Evolutionary conservation across 2,113 vertebrate species (phyloP), one percentile per base, ranked within the genome.

Genomic region (Nesoenas mayeri): DNA sequence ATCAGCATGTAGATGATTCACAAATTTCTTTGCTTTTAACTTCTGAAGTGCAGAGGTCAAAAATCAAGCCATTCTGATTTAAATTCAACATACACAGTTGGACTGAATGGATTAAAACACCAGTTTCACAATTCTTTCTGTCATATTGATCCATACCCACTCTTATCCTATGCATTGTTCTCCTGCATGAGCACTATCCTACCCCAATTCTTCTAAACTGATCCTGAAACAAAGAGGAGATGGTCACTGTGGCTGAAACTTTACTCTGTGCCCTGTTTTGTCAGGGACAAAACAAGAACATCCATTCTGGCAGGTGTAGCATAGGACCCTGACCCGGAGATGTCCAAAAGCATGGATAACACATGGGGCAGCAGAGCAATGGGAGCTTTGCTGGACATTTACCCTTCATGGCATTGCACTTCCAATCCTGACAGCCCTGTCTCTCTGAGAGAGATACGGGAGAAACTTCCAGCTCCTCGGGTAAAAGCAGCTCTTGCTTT

Each of bases 331-430:
- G 6, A 13, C 9, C 36, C 5, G 4, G 36, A 44, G 42, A 18
- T 17, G 7, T 6, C 8, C 16, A 14, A 21, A 15, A 38, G 29
- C 19, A 10, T 0, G 31, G 22, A 31, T 29, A 42, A 4, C 9
- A 22, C 18, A 1, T 0, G 15, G n/a, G 3, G 67, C 4, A 51
- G 56, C 6, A 3, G 25, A 69, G 26, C 32, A 32, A 29, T 1
- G 44, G 21, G 44, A 9, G 22, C 29, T 57, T 64, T 22, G 28
- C 32, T 32, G 80, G 13, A 20, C 3, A 0, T 3, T 25, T 3
- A 26, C 20, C 7, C 48, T 50, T 48, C 31, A 4, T 0, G 0
- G 21, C 21, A 2, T 32, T 15, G 48, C 0, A 2, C 62, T 21
- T 34, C 18, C 71, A 44, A 32, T 16, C n/a, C 79, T 9, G 44